Conservation (phyloP, 1,140 invertebrate genomes). For the Brachionus calyciflorus region DNA sequence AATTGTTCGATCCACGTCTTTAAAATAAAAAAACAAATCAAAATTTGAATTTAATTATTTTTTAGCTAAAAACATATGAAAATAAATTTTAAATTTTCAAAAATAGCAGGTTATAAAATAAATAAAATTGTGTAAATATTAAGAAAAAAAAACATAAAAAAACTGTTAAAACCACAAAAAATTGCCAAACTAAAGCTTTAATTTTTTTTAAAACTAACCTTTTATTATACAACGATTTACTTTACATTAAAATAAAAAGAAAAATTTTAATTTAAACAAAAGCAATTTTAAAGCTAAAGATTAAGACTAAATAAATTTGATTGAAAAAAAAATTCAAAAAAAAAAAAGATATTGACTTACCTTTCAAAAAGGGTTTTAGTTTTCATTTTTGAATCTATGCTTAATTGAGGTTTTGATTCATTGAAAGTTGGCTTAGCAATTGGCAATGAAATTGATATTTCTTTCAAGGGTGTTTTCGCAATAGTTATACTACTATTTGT, state of each 20-base stretch:
- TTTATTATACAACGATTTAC: constrained; percentile 45
- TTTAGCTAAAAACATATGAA: not conserved
- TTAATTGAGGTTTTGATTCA: constrained; percentile 39
- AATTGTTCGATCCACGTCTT: constrained; percentile 45
- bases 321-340: not conserved
- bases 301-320: not conserved
- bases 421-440: constrained; percentile 30
- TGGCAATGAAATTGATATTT: constrained; percentile 40
- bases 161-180: not conserved
- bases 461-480: constrained; percentile 6
- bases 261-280: not conserved
- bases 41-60: not conserved
- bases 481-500: constrained; percentile 16
- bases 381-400: constrained; percentile 34
- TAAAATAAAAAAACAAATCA: not conserved
- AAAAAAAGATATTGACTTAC: not conserved
- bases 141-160: no score
- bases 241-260: constrained; percentile 12
- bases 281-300: not conserved
- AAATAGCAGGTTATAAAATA: no score
- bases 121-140: no score
- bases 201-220: constrained; percentile 17
- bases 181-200: not conserved
- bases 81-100: no score
- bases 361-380: constrained; percentile 42